Evolutionary conservation across 1,140 invertebrate genomes (phyloP), one percentile per base, ranked within the genome.

Genomic region (Vollenhovia emeryi): DNA sequence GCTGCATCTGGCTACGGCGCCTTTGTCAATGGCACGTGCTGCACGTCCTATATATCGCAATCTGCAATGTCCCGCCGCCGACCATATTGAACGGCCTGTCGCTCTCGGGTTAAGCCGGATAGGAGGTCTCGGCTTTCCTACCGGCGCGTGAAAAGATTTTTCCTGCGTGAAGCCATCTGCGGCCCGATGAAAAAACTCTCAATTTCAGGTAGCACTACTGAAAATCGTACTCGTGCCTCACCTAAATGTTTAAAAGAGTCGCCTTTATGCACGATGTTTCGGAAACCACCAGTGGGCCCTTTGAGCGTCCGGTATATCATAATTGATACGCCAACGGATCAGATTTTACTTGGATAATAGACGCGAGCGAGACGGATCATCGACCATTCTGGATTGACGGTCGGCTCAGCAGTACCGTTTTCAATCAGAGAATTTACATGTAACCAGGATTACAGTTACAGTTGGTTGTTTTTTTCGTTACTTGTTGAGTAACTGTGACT

Each of bases 1-100:
- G 83, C 76, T 82, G 84, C 76, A 83, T 86, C 84, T 82, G 60
- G 83, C 45, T 21, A 50, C 69, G 55, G 68, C 80, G 80, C 60
- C 74, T 86, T 86, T 83, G 79, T 86, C 78, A 69, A 64, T 73
- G 84, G 84, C 84, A 86, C 84, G 84, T 86, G 84, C 84, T 24
- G n/a, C 33, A 40, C 64, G 48, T 64, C 71, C 50, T 62, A 62
- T 84, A 62, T 82, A 80, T 79, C 83, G 75, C 62, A 57, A 68
- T 79, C 74, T 64, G 57, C 57, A 13, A 15, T 57, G 5, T 82
- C 84, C 75, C 74, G 13, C 24, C 55, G 21, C 36, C 57, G 60
- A 68, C 50, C 64, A 62, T 57, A 66, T 75, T 78, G 60, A 84
- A 27, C 43, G 40, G 60, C 33, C 74, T 30, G 36, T 66, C 75